Conservation (phyloP, 1,140 invertebrate genomes). For the Drosophila novamexicana region DNA sequence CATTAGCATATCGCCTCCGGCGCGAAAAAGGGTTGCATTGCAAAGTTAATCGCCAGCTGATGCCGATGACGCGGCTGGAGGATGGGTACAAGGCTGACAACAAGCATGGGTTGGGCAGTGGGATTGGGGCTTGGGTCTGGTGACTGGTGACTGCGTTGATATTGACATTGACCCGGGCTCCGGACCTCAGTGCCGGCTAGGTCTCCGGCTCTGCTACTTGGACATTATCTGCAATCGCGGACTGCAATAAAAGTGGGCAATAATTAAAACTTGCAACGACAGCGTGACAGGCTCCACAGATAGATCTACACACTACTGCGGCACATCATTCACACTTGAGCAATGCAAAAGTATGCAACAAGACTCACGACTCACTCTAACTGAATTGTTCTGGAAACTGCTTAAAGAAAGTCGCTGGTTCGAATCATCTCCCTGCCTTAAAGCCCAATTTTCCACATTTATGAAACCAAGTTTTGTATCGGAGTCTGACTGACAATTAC, state of each 20-base stretch:
- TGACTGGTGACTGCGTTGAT: slow-evolving; percentile 67
- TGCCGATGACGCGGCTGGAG: slow-evolving; percentile 52
- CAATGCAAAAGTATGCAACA: background rate
- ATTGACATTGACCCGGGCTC: slow-evolving; percentile 48
- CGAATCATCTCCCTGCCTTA: too few species aligned
- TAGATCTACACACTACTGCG: slow-evolving; percentile 28
- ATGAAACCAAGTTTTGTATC: too few species aligned
- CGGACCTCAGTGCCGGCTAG: slow-evolving; percentile 10
- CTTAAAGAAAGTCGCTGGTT: too few species aligned
- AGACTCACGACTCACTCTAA: background rate
- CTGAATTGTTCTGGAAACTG: background rate
- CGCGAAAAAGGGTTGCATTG: slow-evolving; percentile 72
- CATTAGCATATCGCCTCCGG: slow-evolving; percentile 77
- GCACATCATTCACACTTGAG: slow-evolving; percentile 16
- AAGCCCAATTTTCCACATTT: too few species aligned
- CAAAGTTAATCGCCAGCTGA: slow-evolving; percentile 77
- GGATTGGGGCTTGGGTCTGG: slow-evolving; percentile 3
- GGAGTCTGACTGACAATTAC: too few species aligned
- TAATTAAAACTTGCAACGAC: slow-evolving; percentile 72
- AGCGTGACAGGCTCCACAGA: slow-evolving; percentile 24
- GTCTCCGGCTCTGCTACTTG: slow-evolving; percentile 25
- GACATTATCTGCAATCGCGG: slow-evolving; percentile 66
- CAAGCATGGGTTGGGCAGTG: background rate
- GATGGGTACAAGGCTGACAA: background rate
- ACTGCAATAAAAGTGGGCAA: slow-evolving; percentile 77